These are phyloP conservation scores for Isotomurus palustris DNA, from an alignment of 2,888 invertebrate genomes.

Conservation along the genomic window DNA sequence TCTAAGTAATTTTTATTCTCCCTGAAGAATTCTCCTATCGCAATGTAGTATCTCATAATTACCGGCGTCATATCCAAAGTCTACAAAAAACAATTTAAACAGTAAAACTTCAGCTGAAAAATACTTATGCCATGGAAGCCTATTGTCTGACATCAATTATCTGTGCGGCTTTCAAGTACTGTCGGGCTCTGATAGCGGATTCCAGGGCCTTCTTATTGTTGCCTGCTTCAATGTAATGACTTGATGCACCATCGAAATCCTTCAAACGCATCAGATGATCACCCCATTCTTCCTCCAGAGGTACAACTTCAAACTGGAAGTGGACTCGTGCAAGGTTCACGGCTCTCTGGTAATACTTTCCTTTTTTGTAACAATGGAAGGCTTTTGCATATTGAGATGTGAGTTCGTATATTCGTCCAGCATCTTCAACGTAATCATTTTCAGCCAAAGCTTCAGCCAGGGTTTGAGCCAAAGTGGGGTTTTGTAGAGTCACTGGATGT, in stretches of 20 bases:
- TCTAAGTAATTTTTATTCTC: too few relatives aligned
- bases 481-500: too few relatives aligned
- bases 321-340: constrained; percentile 62
- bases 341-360: constrained; percentile 71
- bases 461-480: too few relatives aligned
- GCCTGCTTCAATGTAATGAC: constrained; percentile 96
- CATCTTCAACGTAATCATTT: constrained; percentile 67
- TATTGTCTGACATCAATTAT: constrained; percentile 72
- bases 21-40: too few relatives aligned
- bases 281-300: constrained; percentile 92
- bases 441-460: too few relatives aligned
- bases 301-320: constrained; percentile 63
- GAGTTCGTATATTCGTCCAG: constrained; percentile 72
- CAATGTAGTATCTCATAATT: too few relatives aligned
- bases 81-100: neutral
- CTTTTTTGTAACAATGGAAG: constrained; percentile 69
- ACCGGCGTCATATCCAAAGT: too few relatives aligned
- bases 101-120: constrained; percentile 44
- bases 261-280: constrained; percentile 73
- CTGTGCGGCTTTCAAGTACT: constrained; percentile 91
- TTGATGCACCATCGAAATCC: constrained; percentile 93
- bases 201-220: constrained; percentile 79
- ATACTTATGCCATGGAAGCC: too few relatives aligned
- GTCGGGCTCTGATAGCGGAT: constrained; percentile 84
- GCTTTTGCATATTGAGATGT: constrained; percentile 64